phyloP scores from a whole-genome alignment of 2,797 vertebrate genomes.

The Sebastes paucispinis region DNA sequence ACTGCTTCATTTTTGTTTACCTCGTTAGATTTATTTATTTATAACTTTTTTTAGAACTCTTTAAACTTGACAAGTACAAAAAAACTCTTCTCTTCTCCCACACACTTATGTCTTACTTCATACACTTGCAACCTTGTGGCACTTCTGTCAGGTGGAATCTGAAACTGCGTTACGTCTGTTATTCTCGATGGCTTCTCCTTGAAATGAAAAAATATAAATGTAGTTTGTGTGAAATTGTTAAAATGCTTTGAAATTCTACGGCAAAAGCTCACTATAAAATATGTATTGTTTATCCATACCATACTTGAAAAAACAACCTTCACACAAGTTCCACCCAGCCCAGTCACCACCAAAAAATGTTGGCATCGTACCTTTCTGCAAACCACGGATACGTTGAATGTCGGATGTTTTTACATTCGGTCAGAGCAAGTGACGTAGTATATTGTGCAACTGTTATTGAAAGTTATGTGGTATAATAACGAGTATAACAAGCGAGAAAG shows the following conservation, averaged over 20 bases:
- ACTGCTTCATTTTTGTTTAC: constrained; percentile 23
- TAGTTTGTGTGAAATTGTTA: not conserved
- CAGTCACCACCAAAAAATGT: no score
- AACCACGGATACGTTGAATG: no score
- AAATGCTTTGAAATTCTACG: not conserved
- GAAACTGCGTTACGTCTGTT: not conserved
- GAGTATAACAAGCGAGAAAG: not conserved
- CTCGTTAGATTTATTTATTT: constrained; percentile 7
- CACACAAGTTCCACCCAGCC: no score
- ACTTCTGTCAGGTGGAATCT: not conserved
- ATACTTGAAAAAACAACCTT: no score
- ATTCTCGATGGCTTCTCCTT: not conserved
- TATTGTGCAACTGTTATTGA: no score
- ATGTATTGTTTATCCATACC: no score
- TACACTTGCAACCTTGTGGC: not conserved
- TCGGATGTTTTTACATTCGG: no score
- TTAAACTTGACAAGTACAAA: not conserved
- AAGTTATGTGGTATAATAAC: not conserved
- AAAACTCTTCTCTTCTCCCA: not conserved
- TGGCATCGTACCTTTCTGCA: no score
- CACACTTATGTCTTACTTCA: not conserved
- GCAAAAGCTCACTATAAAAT: not conserved
- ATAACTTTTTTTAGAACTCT: not conserved
- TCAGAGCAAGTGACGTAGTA: no score
- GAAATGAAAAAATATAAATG: not conserved